Base-by-base conservation (phyloP, 2,797 vertebrate genomes). In the Chelmon rostratus region DNA sequence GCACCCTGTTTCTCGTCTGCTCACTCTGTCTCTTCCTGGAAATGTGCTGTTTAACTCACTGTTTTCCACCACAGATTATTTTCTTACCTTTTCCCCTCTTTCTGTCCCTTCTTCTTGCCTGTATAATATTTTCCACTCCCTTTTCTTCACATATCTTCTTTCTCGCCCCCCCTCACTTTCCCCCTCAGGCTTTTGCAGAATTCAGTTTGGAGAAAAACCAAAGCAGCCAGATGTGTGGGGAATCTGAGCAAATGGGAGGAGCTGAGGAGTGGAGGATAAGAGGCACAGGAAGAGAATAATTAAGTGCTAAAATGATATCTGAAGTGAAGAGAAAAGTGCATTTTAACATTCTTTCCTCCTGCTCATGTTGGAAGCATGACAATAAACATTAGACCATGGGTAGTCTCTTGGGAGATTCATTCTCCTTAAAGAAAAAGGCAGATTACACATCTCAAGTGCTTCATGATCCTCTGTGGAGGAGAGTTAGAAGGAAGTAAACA, bases 161-260 rank as follows among this genome's bases (percentile, higher is more conserved):
- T 67, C 11, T 68, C 28, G 5, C 66, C 18, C 31, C 31, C 35
- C 8, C 31, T 46, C n/a, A 18, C 80, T 76, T 82, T 47, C 62
- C 72, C 63, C 68, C 72, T 75, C 33, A 47, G 71, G 23, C 46
- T 77, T 88, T 61, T 79, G 84, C 87, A 88, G 88, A 83, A 67
- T 87, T 83, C 76, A 66, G 57, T 78, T 83, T 93, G 92, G 89
- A 90, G 74, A 21, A 68, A 49, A 59, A 63, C 79, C 89, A 92
- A 81, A 83, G 76, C 69, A 82, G 67, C 89, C 94, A 94, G 92
- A 96, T 95, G 94, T 93, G 70, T 50, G 68, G 46, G 54, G 73
- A 88, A 88, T 88, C 67, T 66, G 75, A 62, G 59, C 6, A 68
- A 73, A 88, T 78, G 80, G 90, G 88, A 88, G 83, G 89, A 88